phyloP scores from a whole-genome alignment of 2,113 vertebrate genomes.

The Regulus satrapa region DNA sequence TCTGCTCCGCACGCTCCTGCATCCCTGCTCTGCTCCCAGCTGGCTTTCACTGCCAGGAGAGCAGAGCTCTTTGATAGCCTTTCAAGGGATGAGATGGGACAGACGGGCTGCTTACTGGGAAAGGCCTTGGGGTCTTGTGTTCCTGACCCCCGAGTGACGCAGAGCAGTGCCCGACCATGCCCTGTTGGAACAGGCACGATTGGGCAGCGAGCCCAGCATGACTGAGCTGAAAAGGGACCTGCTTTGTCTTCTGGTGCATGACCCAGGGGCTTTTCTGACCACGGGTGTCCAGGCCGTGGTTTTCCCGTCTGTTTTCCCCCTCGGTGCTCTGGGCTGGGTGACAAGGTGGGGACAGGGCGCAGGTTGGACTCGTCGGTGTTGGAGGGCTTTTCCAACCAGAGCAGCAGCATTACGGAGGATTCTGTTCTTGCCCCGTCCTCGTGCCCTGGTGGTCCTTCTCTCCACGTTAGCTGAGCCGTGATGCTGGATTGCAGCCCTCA shows the following conservation, averaged over 20 bases:
- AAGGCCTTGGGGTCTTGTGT: background rate
- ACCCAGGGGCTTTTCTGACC: background rate
- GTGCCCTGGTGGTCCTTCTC: background rate
- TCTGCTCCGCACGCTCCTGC: fast-evolving
- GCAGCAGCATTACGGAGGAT: background rate
- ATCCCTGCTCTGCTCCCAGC: background rate
- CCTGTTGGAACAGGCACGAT: background rate
- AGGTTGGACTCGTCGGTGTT: background rate
- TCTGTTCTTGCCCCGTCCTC: background rate
- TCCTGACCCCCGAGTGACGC: background rate
- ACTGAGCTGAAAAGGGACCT: background rate
- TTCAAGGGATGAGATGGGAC: background rate
- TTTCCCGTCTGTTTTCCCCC: background rate
- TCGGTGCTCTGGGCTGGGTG: background rate
- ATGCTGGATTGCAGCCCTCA: background rate
- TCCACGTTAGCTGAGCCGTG: background rate
- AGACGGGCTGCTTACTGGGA: background rate
- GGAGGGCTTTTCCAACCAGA: background rate
- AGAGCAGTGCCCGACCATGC: background rate
- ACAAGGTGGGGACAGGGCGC: background rate
- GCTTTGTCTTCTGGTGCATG: background rate
- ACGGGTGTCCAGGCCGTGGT: fast-evolving
- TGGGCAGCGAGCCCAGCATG: background rate
- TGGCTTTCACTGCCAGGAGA: background rate
- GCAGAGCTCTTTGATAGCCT: background rate